phyloP scores from a whole-genome alignment of 2,797 vertebrate species.

The Echeneis naucrates region DNA sequence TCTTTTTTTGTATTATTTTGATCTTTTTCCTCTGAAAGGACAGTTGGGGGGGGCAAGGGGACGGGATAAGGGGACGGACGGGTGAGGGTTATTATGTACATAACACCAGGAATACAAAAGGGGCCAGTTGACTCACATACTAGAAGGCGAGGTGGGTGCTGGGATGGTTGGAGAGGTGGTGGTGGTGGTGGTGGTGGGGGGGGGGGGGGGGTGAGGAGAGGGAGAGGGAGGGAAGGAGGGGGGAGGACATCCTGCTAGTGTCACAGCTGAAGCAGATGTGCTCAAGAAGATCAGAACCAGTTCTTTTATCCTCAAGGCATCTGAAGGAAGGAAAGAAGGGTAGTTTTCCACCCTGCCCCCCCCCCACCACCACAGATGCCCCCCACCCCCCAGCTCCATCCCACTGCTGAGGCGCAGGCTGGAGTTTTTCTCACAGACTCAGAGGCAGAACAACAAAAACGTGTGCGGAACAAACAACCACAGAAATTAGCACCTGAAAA shows the following conservation, averaged over 20 bases:
- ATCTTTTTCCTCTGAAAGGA: slow-evolving; percentile 59
- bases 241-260: slow-evolving; percentile 67
- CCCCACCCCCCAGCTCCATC: slow-evolving; percentile 51
- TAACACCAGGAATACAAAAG: slow-evolving; percentile 89
- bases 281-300: slow-evolving; percentile 76
- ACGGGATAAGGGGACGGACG: slow-evolving; percentile 1
- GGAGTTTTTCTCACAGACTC: too few species aligned
- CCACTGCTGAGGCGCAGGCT: slow-evolving; percentile 60
- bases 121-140: slow-evolving; percentile 76
- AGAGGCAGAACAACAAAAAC: too few species aligned
- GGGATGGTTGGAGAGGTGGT: slow-evolving; percentile 26
- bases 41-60: slow-evolving; percentile 48
- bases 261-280: slow-evolving; percentile 79
- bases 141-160: slow-evolving; percentile 42
- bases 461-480: slow-evolving; percentile 48
- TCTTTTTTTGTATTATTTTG: neutral
- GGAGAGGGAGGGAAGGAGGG: slow-evolving; percentile 11
- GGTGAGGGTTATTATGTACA: slow-evolving; percentile 85
- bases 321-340: slow-evolving; percentile 52
- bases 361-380: too few species aligned
- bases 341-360: slow-evolving; percentile 6
- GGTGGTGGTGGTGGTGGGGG: slow-evolving; percentile 16
- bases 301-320: slow-evolving; percentile 66
- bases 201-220: slow-evolving; percentile 11
- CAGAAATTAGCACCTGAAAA: slow-evolving; percentile 14